Conservation (phyloP, 2,888 invertebrate genomes). For the Agrotis exclamationis region DNA sequence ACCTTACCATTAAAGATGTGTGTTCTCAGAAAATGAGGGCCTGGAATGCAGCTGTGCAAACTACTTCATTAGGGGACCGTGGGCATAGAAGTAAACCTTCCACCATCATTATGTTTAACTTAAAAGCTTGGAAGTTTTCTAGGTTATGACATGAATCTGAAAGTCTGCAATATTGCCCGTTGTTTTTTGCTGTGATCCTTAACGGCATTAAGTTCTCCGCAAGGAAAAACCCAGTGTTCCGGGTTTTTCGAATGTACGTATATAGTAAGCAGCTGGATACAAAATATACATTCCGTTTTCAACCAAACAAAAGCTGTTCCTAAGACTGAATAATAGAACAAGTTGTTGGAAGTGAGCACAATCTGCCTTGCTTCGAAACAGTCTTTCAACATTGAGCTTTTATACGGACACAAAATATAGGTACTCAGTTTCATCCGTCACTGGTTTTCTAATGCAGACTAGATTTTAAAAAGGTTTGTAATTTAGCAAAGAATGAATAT, state of each 20-base stretch:
- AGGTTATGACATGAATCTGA: not conserved
- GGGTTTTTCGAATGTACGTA: too few relatives aligned
- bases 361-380: too few relatives aligned
- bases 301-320: not conserved
- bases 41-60: slow-evolving; percentile 83
- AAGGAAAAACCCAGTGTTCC: not conserved
- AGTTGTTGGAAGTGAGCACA: not conserved
- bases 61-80: slow-evolving; percentile 81
- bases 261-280: not conserved
- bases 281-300: not conserved
- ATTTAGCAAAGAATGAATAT: too few relatives aligned
- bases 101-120: slow-evolving; percentile 32
- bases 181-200: not conserved
- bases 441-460: too few relatives aligned
- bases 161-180: not conserved
- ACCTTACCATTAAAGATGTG: slow-evolving; percentile 78
- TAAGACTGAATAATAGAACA: not conserved
- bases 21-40: slow-evolving; percentile 86
- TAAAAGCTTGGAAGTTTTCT: not conserved
- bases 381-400: not conserved
- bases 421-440: not conserved
- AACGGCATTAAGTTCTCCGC: not conserved
- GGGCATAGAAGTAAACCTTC: slow-evolving; percentile 57
- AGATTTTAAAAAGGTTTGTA: not conserved
- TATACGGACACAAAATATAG: not conserved